These are phyloP conservation scores for Dipodomys stephensi DNA, from an alignment of 2,113 vertebrate genomes.

Conservation along the genomic window DNA sequence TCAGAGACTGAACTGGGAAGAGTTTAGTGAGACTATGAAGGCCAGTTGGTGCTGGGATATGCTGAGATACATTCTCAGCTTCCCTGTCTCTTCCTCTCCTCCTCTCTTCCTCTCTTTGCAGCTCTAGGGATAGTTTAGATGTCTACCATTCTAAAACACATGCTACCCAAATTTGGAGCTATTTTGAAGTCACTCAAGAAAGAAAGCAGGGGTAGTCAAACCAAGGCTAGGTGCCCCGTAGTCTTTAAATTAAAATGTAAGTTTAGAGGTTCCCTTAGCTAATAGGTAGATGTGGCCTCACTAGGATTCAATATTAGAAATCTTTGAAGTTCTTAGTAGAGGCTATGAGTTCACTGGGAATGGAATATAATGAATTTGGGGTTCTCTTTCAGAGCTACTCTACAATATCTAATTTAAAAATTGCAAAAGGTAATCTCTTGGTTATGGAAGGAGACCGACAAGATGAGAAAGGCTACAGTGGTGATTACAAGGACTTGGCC, in stretches of 20 bases:
- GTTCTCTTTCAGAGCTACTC: slow-evolving; percentile 6
- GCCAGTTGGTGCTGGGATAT: neutral
- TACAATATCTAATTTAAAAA: slow-evolving; percentile 32
- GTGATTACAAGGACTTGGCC: neutral
- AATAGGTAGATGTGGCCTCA: neutral
- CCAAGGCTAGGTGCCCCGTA: neutral
- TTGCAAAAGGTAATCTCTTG: neutral
- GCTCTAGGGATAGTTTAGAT: neutral
- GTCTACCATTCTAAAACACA: slow-evolving; percentile 22
- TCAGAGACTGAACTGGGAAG: neutral
- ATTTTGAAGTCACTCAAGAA: neutral
- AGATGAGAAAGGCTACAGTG: neutral
- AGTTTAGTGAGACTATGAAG: neutral
- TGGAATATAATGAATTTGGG: neutral
- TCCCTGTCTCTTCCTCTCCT: slow-evolving; percentile 34
- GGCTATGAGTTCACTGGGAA: slow-evolving; percentile 11
- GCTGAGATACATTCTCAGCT: neutral
- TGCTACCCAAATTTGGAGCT: slow-evolving; percentile 28
- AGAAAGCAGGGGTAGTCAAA: neutral
- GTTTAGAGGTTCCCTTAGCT: neutral
- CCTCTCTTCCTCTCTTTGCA: neutral
- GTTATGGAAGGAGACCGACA: neutral
- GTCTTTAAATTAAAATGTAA: slow-evolving; percentile 32
- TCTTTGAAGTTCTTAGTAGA: slow-evolving; percentile 26
- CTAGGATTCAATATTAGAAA: slow-evolving; percentile 20